Conservation (phyloP, 2,888 invertebrate species). For the Meiosimyza platycephala region DNA sequence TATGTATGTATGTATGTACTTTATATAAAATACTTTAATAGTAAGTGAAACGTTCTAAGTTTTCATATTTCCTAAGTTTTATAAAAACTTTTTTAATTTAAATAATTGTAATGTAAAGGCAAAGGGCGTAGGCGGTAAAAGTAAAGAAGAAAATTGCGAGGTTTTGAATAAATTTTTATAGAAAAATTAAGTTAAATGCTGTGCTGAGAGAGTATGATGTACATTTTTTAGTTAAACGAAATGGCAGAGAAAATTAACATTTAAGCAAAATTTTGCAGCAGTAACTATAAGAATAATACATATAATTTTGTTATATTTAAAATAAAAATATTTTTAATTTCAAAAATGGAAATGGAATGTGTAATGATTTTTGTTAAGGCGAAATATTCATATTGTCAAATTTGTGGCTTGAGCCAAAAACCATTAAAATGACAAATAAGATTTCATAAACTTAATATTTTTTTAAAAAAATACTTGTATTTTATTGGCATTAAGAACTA, state of each 20-base stretch:
- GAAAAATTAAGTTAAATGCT: too few species aligned
- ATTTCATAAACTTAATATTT: slow-evolving; percentile 49
- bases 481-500: not conserved
- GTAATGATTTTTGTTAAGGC: slow-evolving; percentile 53
- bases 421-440: slow-evolving; percentile 60
- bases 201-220: too few species aligned
- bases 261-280: too few species aligned
- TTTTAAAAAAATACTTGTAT: slow-evolving; percentile 1
- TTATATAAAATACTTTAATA: not conserved
- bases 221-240: too few species aligned
- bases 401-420: slow-evolving; percentile 63
- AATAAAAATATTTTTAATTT: too few species aligned
- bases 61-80: slow-evolving; percentile 2
- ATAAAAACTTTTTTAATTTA: slow-evolving; percentile 27
- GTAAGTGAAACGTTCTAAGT: slow-evolving; percentile 24
- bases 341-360: too few species aligned
- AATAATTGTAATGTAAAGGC: slow-evolving; percentile 23
- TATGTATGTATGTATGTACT: not conserved
- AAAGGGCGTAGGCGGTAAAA: slow-evolving; percentile 19
- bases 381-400: slow-evolving; percentile 62
- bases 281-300: too few species aligned
- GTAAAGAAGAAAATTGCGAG: slow-evolving; percentile 14
- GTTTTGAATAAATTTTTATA: not conserved
- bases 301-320: too few species aligned
- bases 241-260: too few species aligned